Evolutionary conservation across 2,797 vertebrate species (phyloP), one percentile per base, ranked within the genome.

Genomic region (Picus viridis): DNA sequence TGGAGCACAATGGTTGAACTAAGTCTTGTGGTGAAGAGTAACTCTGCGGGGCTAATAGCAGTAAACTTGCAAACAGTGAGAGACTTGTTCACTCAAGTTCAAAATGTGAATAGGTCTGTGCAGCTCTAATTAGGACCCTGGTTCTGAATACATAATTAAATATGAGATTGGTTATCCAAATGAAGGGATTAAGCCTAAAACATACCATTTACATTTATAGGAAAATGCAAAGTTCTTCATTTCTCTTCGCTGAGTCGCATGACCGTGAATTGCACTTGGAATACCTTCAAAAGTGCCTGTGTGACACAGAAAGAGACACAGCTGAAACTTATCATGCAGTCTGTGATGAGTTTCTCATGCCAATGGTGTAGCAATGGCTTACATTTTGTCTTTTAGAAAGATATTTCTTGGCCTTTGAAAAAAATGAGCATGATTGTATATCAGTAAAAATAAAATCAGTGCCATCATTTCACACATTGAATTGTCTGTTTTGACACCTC

Each of bases 141-240:
- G 1, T 76, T 92, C 80, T 92, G 76, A 95, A 82, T 58, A 93
- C 62, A 36, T 62, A 89, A 93, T 95, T 94, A 94, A 82, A 84
- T 83, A 93, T 68, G 32, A n/a, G 29, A 53, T 74, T 82, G n/a
- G 49, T 76, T 91, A 39, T 70, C 57, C 83, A 61, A 89, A 64
- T 23, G 64, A 91, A 72, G 29, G 24, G 36, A 62, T 83, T 86
- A 91, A 68, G 54, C 26, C 63, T 43, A 75, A 92, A 90, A 70
- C 49, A 69, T 19, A 61, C 39, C 2, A 11, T 64, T 86, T 45
- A 47, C 22, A 7, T 81, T 83, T 76, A 51, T 7, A 73, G 22
- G 17, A 76, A 76, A 78, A 83, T 34, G 45, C 4, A 19, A 76
- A 64, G 56, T 34, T 30, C 47, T 89, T 39, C 9, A 9, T 51